Base-by-base conservation (phyloP, 1,140 invertebrate genomes). In the Daktulosphaira vitifoliae region DNA sequence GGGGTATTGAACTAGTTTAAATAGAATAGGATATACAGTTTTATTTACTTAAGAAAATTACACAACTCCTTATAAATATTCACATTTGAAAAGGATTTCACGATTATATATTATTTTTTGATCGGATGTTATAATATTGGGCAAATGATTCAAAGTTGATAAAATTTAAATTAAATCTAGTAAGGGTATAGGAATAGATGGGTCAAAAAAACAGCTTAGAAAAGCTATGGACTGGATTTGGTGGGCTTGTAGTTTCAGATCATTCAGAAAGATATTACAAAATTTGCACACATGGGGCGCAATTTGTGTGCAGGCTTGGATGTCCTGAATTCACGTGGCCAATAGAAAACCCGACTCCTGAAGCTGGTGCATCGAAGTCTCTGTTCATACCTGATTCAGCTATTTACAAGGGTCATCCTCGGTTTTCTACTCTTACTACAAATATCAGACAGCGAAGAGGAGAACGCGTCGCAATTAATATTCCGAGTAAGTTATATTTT, bases 351-450 rank as follows among this genome's bases (percentile, higher is more conserved):
- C 83, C 89, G 1, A 85, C 82, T 29, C 88, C 92, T 1, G 77
- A 82, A 13, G 74, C 78, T 16, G 86, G 88, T 66, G 84, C 87
- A 3, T 90, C 93, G 0, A 80, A 79, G 65, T 98, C 95, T 2
- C 77, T 95, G 7, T 99, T 94, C 78, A 96, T 95, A 73, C 95
- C 97, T 0, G 93, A 98, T 76, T 87, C 95, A 72, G 93, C 84
- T 11, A 96, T 98, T 70, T 96, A 83, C 77, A 81, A 82, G 20
- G 92, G 90, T 26, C 96, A 99, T 84, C 96, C 96, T 23, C 80
- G 96, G 68, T 99, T 98, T 74, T 90, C 88, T 74, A 98, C 92
- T 7, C 79, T 99, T 44, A 92, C 96, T 1, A 78, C 86, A 68
- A 99, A 99, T 76, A 98, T 99, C 66, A 80, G 94, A 62, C 75